These are phyloP conservation scores for Sarotherodon lohbergeri DNA, from an alignment of 2,113 vertebrate genomes.

Conservation along the genomic window DNA sequence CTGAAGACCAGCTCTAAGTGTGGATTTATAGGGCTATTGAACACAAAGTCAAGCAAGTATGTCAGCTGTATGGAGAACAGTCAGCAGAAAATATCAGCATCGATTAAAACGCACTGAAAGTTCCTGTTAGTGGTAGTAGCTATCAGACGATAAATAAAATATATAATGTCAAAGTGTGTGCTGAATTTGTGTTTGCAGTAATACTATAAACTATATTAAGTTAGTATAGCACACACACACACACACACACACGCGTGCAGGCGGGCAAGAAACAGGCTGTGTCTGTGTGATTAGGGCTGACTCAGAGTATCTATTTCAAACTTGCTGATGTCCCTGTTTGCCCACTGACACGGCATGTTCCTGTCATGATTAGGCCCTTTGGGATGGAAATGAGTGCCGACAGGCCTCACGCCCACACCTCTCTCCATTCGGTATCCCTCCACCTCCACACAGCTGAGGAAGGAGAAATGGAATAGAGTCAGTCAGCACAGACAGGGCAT, in stretches of 20 bases:
- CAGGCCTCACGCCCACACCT: constrained; percentile 47
- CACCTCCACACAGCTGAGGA: constrained; percentile 19
- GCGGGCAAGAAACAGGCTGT: neutral
- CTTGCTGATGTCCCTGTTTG: constrained; percentile 45
- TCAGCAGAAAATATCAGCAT: neutral
- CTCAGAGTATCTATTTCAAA: constrained; percentile 20
- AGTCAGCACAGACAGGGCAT: constrained; percentile 3
- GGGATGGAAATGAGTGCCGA: constrained; percentile 44
- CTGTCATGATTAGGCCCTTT: constrained; percentile 27
- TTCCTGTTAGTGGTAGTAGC: neutral
- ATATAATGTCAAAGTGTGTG: neutral
- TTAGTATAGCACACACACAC: neutral
- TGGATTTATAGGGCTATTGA: neutral
- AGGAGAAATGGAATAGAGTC: neutral
- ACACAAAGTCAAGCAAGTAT: neutral
- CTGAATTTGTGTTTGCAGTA: neutral
- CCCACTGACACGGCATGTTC: constrained; percentile 34
- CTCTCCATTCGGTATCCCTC: constrained; percentile 1
- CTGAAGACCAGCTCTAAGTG: neutral
- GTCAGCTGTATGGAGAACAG: neutral
- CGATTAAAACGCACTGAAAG: neutral
- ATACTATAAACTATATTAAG: neutral
- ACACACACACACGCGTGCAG: neutral
- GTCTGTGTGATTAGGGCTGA: constrained; percentile 7
- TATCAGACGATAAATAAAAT: neutral